Evolutionary conservation across 2,797 vertebrate genomes (phyloP).

Genomic region (Crypturellus tataupa): DNA sequence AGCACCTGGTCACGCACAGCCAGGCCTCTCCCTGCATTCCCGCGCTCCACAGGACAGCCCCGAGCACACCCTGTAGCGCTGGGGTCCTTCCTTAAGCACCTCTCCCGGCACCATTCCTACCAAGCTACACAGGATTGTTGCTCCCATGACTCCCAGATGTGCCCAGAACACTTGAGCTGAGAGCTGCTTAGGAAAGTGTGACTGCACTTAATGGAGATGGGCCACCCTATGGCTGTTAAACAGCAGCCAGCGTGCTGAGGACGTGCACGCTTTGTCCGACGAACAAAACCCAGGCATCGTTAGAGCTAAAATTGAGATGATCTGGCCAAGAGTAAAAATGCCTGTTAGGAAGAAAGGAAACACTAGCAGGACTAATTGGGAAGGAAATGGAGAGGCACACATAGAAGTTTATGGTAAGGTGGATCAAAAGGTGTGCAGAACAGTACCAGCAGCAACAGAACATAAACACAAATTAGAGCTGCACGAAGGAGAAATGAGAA

Average conservation of each 20-base stretch:
- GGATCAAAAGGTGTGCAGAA: rapidly evolving
- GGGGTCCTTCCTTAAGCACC: rapidly evolving
- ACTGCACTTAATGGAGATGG: not conserved
- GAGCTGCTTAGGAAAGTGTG: rapidly evolving
- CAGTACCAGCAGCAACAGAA: slow-evolving; percentile 2
- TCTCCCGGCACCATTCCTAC: not conserved
- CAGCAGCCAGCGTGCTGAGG: not conserved
- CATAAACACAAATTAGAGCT: not conserved
- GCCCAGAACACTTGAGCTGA: rapidly evolving
- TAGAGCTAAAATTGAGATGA: not conserved
- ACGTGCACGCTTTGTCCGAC: not conserved
- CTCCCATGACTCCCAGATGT: too few species aligned
- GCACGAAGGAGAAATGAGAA: not conserved
- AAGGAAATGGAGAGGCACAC: not conserved
- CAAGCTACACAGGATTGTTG: not conserved
- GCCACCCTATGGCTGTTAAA: not conserved
- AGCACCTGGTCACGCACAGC: too few species aligned
- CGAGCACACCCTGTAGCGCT: not conserved
- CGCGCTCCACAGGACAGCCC: not conserved
- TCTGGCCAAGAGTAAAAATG: not conserved
- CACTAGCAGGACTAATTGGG: not conserved
- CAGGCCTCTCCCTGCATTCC: not conserved
- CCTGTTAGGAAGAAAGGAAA: not conserved
- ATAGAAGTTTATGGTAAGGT: not conserved
- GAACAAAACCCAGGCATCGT: not conserved